phyloP scores from a whole-genome alignment of 2,888 invertebrate species.

The Scaeva pyrastri region DNA sequence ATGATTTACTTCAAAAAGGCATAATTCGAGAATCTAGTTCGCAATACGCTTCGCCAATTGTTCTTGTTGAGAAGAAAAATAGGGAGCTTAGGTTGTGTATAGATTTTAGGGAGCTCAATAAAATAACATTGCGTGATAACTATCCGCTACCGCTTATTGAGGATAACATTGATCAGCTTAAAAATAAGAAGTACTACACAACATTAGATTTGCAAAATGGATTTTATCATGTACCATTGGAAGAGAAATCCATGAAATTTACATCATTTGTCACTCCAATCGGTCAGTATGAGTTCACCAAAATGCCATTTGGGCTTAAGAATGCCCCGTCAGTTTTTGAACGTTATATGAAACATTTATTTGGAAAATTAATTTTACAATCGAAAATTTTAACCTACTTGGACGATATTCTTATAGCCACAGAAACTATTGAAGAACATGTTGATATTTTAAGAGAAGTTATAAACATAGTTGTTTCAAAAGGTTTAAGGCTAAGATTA shows the following conservation, averaged over 20 bases:
- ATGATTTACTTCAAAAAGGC: constrained; percentile 31
- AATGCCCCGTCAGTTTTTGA: constrained; percentile 36
- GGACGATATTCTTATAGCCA: constrained; percentile 20
- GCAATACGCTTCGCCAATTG: constrained; percentile 61
- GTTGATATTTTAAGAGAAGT: constrained; percentile 2
- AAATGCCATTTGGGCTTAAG: constrained; percentile 73
- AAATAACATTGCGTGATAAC: constrained; percentile 58
- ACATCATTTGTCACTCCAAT: constrained; percentile 44
- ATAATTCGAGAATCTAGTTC: constrained; percentile 56
- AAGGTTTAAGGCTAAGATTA: constrained; percentile 1
- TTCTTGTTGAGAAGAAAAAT: no score
- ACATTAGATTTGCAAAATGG: background rate
- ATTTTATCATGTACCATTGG: no score
- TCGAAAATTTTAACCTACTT: constrained; percentile 6
- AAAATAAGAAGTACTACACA: background rate
- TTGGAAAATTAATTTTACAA: constrained; percentile 32
- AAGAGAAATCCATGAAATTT: no score
- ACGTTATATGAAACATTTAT: constrained; percentile 36
- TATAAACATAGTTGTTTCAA: background rate
- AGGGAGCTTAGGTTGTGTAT: constrained; percentile 54
- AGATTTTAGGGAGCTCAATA: constrained; percentile 63
- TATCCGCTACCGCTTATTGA: constrained; percentile 67
- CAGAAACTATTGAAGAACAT: constrained; percentile 19
- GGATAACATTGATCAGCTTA: constrained; percentile 49
- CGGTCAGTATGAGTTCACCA: constrained; percentile 19